Conservation (phyloP, 2,113 vertebrate species). For the Ancistrus triradiatus region DNA sequence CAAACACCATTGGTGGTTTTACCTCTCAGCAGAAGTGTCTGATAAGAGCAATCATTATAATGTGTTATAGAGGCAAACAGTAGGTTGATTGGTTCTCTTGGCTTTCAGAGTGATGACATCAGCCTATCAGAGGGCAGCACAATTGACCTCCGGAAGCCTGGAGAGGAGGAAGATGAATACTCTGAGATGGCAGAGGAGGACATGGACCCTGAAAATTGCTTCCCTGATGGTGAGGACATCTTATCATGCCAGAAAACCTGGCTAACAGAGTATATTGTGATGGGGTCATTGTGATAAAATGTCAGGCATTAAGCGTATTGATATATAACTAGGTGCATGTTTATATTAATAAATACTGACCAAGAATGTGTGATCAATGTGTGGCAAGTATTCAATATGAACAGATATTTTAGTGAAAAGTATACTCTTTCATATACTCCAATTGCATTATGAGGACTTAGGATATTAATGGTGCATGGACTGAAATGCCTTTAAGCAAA, state of each 20-base stretch:
- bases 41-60: constrained; percentile 20
- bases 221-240: constrained; percentile 78
- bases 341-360: too few species aligned
- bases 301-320: not conserved
- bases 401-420: too few species aligned
- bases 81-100: constrained; percentile 42
- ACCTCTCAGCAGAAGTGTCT: constrained; percentile 22
- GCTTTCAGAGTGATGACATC: constrained; percentile 73
- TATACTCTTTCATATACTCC: too few species aligned
- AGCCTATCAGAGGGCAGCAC: constrained; percentile 96
- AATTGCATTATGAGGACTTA: too few species aligned
- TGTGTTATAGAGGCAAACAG: constrained; percentile 20
- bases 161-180: constrained; percentile 87
- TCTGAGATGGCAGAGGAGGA: constrained; percentile 84
- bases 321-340: too few species aligned
- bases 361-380: too few species aligned
- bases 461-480: too few species aligned
- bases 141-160: constrained; percentile 87
- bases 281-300: constrained; percentile 19
- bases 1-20: constrained; percentile 5
- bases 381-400: too few species aligned
- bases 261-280: not conserved
- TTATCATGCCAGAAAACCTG: not conserved
- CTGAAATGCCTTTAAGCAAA: too few species aligned
- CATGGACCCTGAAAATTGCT: constrained; percentile 91